Conservation (phyloP, 1,140 invertebrate species). For the Cyphomyrmex costatus region DNA sequence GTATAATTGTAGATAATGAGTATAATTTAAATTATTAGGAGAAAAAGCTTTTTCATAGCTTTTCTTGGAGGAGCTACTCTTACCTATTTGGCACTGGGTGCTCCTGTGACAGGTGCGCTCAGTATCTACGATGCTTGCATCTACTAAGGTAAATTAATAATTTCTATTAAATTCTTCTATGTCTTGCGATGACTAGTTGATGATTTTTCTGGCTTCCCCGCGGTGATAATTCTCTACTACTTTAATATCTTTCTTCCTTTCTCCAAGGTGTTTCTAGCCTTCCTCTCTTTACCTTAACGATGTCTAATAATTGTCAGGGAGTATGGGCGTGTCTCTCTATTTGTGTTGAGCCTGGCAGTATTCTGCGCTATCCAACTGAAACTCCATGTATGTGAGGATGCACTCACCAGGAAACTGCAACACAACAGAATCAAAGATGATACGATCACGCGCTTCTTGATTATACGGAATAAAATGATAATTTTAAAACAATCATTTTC, state of each 20-base stretch:
- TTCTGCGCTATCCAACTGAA: conserved; percentile 97
- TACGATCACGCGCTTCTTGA: background rate
- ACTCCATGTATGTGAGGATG: conserved; percentile 98
- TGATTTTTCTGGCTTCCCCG: conserved; percentile 80
- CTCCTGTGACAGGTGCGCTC: conserved; percentile 81
- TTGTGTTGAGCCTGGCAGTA: conserved; percentile 99
- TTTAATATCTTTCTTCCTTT: conserved; percentile 67
- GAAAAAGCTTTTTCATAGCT: too few relatives aligned
- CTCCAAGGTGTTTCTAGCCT: conserved; percentile 71
- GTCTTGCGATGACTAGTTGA: conserved; percentile 85
- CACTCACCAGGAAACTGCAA: conserved; percentile 89
- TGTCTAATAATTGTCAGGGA: conserved; percentile 75
- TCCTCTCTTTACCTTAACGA: conserved; percentile 67
- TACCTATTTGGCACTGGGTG: conserved; percentile 85
- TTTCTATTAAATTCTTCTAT: conserved; percentile 84
- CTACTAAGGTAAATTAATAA: conserved; percentile 82
- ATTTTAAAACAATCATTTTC: conserved; percentile 19
- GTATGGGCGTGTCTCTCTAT: conserved; percentile 89
- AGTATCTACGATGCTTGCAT: conserved; percentile 82
- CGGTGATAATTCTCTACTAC: conserved; percentile 61
- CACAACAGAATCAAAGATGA: conserved; percentile 58
- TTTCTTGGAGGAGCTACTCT: background rate
- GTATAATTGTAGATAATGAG: background rate
- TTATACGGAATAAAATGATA: background rate
- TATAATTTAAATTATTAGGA: background rate